These are phyloP conservation scores for Terrapene triunguis DNA, from an alignment of 2,113 vertebrate genomes.

Conservation along the genomic window DNA sequence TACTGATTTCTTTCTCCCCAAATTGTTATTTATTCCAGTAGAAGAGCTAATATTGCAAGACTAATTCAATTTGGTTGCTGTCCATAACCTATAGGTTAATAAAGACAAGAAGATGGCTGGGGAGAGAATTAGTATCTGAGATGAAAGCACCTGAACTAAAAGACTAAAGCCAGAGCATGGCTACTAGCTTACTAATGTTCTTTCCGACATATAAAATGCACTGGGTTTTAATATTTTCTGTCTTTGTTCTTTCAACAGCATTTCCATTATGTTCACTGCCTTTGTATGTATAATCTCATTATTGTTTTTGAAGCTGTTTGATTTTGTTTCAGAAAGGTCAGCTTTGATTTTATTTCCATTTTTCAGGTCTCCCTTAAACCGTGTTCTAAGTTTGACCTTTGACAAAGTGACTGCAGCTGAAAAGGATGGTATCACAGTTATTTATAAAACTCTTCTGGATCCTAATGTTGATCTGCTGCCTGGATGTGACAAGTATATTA, in stretches of 20 bases:
- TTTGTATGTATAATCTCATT: neutral
- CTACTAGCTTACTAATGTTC: neutral
- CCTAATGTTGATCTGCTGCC: constrained; percentile 38
- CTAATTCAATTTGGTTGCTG: neutral
- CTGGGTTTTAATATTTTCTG: neutral
- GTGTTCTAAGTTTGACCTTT: constrained; percentile 71
- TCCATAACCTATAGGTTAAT: neutral
- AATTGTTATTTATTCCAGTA: neutral
- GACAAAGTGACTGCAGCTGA: constrained; percentile 40
- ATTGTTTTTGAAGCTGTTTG: constrained; percentile 31
- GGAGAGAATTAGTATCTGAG: neutral
- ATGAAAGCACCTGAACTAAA: neutral
- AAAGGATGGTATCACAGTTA: constrained; percentile 44
- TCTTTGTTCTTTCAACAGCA: neutral
- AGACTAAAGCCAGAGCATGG: neutral
- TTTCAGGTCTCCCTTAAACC: constrained; percentile 66
- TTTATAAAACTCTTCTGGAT: constrained; percentile 59
- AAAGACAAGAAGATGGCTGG: neutral
- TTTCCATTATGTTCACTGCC: neutral
- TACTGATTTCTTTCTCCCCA: neutral
- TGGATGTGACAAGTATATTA: constrained; percentile 68
- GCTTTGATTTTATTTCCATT: constrained; percentile 58
- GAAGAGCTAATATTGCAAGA: neutral
- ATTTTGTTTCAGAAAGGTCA: constrained; percentile 20
- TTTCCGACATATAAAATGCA: neutral